These are phyloP conservation scores for Spilarctia lutea DNA, from an alignment of 2,888 invertebrate species.

Conservation along the genomic window DNA sequence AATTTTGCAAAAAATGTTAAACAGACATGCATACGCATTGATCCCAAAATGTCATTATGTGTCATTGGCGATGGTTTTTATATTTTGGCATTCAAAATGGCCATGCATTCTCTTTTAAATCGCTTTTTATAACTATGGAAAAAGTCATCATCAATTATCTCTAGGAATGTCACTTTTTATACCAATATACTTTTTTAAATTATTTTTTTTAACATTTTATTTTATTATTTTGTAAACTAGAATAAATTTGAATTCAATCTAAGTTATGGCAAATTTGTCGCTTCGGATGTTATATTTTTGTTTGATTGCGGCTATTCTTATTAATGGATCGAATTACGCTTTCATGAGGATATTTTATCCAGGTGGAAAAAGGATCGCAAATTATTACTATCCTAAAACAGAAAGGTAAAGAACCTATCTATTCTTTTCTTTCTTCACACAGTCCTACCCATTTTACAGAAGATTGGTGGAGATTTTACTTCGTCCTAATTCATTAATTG, in stretches of 20 bases:
- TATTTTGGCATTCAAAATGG: conserved; percentile 4
- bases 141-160: neutral
- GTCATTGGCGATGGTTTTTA: conserved; percentile 21
- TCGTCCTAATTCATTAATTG: no score
- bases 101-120: neutral
- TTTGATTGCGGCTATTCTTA: conserved; percentile 33
- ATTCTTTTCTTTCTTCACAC: no score
- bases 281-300: conserved; percentile 46
- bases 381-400: conserved; percentile 20
- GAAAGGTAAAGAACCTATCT: conserved; percentile 22
- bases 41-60: conserved; percentile 59
- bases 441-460: no score
- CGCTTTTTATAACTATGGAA: neutral
- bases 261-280: conserved; percentile 32
- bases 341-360: conserved; percentile 36
- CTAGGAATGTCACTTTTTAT: conserved; percentile 8
- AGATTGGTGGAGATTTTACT: no score
- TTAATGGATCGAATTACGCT: conserved; percentile 50
- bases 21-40: conserved; percentile 38
- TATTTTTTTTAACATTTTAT: conserved; percentile 1
- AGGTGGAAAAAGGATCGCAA: neutral
- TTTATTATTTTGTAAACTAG: neutral
- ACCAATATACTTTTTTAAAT: neutral
- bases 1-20: conserved; percentile 69
- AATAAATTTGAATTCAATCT: neutral